Base-by-base conservation (phyloP, 2,797 vertebrate genomes). In the Clamator glandarius region DNA sequence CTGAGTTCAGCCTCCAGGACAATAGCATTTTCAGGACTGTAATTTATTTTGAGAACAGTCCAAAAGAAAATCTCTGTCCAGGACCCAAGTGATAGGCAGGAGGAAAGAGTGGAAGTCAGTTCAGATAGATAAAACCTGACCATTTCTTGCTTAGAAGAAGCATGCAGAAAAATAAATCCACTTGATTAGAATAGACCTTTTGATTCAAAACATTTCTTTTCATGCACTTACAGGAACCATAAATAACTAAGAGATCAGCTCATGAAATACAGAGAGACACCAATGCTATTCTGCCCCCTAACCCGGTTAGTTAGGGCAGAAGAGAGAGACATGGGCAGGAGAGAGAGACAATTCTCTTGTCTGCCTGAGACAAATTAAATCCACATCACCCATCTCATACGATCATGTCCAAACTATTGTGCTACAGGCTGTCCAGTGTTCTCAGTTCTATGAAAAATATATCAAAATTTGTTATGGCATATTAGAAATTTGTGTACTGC, bases 131-230 rank as follows among this genome's bases (percentile, higher is more conserved):
- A 57, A 74, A 66, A 76, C 35, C 12, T 54, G 33, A 63, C 9
- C 35, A 15, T 46, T 82, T 69, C 35, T 54, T 70, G 2, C 31
- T 48, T 26, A 69, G 84, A 79, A 69, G 42, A 69, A 69, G 4
- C 16, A 82, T 42, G n/a, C 14, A 55, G 64, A 0, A 42, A 31
- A 44, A 58, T 12, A 4, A 36, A 20, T 1, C 1, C 0, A 14
- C 51, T 67, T 42, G 7, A 76, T 9, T 50, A 81, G 15, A 54
- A 12, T 10, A 78, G 66, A 57, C 2, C 9, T 63, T 67, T 68
- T 54, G 12, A 79, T 46, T 23, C 29, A 51, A 75, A 26, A 69
- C 3, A 1, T 50, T 69, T 20, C 8, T 11, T 73, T 92, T 81
- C 12, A 50, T 5, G 12, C 4, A 23, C 16, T 72, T 57, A 39